Evolutionary conservation across 2,113 vertebrate genomes (phyloP).

Genomic region (Melanotaenia duboulayi): DNA sequence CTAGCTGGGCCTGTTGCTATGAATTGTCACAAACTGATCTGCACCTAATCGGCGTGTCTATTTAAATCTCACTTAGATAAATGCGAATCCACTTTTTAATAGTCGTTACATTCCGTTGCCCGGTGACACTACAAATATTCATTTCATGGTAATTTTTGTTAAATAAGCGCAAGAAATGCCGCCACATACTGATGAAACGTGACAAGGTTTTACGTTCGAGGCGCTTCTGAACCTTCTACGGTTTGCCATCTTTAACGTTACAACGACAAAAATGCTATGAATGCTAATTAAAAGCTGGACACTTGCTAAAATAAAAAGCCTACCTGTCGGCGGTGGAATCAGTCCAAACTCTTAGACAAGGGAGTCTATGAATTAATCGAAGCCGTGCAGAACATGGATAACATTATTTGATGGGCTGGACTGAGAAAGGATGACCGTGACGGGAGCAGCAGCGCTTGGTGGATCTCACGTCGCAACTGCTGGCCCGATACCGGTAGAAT

Average conservation of each 20-base stretch:
- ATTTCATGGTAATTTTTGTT: no score
- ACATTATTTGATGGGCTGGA: slow-evolving; percentile 63
- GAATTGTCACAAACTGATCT: slow-evolving; percentile 17
- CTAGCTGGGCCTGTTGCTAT: slow-evolving; percentile 56
- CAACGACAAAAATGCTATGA: background rate
- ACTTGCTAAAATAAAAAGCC: background rate
- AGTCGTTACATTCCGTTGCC: no score
- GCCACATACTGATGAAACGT: slow-evolving; percentile 10
- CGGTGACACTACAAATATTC: no score
- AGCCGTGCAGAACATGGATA: slow-evolving; percentile 35
- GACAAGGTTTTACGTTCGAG: slow-evolving; percentile 4
- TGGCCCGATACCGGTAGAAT: slow-evolving; percentile 16
- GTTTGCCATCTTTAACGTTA: background rate
- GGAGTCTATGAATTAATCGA: slow-evolving; percentile 17
- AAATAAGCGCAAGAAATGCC: slow-evolving; percentile 13
- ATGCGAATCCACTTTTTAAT: no score
- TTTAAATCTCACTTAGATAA: background rate
- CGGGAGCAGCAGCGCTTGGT: slow-evolving; percentile 65
- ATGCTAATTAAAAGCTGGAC: background rate
- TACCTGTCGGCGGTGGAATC: slow-evolving; percentile 64
- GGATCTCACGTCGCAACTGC: slow-evolving; percentile 62
- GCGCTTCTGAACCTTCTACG: slow-evolving; percentile 27
- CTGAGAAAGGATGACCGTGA: slow-evolving; percentile 48
- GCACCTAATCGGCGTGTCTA: slow-evolving; percentile 50
- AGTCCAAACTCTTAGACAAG: slow-evolving; percentile 34